phyloP scores from a whole-genome alignment of 2,888 invertebrate species.

The Euclidia mi region DNA sequence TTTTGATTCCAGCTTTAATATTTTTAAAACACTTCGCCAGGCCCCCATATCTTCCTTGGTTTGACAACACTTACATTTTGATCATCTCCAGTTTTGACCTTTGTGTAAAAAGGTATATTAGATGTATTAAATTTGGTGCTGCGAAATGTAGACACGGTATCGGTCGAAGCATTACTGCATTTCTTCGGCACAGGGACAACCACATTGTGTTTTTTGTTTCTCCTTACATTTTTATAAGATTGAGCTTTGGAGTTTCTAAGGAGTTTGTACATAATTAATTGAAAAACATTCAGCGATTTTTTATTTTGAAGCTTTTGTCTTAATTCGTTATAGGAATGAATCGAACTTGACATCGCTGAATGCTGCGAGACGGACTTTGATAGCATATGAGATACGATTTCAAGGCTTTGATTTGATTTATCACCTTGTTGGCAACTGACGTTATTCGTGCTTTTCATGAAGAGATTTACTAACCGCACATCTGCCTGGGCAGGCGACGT shows the following conservation, averaged over 20 bases:
- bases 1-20: too few relatives aligned
- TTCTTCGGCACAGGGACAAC: slow-evolving; percentile 58
- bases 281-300: slow-evolving; percentile 41
- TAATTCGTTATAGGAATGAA: not conserved
- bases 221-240: slow-evolving; percentile 39
- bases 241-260: slow-evolving; percentile 61
- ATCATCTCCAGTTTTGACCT: slow-evolving; percentile 48
- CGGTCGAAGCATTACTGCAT: slow-evolving; percentile 53
- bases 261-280: slow-evolving; percentile 58
- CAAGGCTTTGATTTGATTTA: slow-evolving; percentile 67
- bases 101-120: slow-evolving; percentile 63
- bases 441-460: slow-evolving; percentile 48
- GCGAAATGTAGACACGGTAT: slow-evolving; percentile 32
- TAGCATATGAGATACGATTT: slow-evolving; percentile 66
- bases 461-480: slow-evolving; percentile 36
- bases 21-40: slow-evolving; percentile 60
- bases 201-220: slow-evolving; percentile 59
- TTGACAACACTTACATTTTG: slow-evolving; percentile 21
- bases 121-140: slow-evolving; percentile 31
- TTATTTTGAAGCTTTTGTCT: not conserved
- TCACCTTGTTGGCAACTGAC: slow-evolving; percentile 67
- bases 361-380: slow-evolving; percentile 63
- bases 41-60: slow-evolving; percentile 66
- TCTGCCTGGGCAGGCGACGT: slow-evolving; percentile 12
- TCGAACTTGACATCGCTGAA: slow-evolving; percentile 51